A percentile compares a stretch with the other conserved stretches of the same genome.
Conservation (phyloP, 23 tunicate genomes). For the Corella eumyota region DNA sequence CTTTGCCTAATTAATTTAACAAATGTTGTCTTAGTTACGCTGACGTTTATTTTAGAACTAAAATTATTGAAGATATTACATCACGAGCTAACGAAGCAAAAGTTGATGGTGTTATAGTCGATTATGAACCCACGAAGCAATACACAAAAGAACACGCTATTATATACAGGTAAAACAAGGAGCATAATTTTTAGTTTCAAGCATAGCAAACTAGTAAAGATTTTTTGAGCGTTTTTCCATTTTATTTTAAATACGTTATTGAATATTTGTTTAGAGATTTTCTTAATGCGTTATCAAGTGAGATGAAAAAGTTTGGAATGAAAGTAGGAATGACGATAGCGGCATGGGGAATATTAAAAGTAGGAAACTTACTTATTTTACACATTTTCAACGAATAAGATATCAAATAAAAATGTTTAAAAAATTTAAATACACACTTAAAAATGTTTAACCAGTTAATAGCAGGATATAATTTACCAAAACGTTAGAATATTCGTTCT, state of each 20-base stretch:
- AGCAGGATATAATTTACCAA: too few relatives aligned
- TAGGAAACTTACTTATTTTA: constrained; percentile 13
- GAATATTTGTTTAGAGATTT: constrained; percentile 9
- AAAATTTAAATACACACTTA: too few relatives aligned
- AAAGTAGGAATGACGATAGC: constrained; percentile 41
- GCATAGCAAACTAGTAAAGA: too few relatives aligned
- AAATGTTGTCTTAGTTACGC: background rate
- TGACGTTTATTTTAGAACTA: background rate
- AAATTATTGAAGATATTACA: constrained; percentile 22
- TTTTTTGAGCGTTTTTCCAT: too few relatives aligned
- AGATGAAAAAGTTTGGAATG: constrained; percentile 3
- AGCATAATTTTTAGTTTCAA: too few relatives aligned
- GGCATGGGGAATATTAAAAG: constrained; percentile 70
- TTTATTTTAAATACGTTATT: too few relatives aligned
- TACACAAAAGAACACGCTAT: constrained; percentile 45
- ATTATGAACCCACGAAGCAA: constrained; percentile 47
- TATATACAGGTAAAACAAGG: constrained; percentile 7
- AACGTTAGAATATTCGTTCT: too few relatives aligned
- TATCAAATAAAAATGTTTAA: too few relatives aligned
- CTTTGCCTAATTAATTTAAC: background rate
- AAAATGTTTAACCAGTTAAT: too few relatives aligned
- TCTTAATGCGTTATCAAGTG: constrained; percentile 13
- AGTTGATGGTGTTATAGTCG: constrained; percentile 41
- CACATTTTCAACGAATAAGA: background rate
- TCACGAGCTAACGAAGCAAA: constrained; percentile 16